A percentile compares a stretch with the other conserved stretches of the same genome.
Conservation (phyloP, 35 echinoderm and acorn worm genomes). For the Hemicentrotus pulcherrimus region DNA sequence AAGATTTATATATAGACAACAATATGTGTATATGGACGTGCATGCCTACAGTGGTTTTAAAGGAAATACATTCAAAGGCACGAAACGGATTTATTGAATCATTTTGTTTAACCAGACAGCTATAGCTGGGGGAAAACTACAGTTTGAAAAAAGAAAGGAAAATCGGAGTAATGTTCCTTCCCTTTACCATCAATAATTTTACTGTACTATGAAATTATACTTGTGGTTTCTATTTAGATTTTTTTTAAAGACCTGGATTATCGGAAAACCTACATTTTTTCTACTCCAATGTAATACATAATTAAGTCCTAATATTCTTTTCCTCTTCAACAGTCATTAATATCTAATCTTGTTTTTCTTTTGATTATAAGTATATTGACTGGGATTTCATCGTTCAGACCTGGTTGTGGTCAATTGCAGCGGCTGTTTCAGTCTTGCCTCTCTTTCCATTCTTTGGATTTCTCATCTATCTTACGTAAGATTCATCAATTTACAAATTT, state of each 20-base stretch:
- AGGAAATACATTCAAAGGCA: too few relatives aligned
- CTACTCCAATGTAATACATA: not conserved
- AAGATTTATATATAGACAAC: too few relatives aligned
- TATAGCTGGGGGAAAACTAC: too few relatives aligned
- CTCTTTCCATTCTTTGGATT: conserved; percentile 24
- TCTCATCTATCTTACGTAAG: conserved; percentile 52
- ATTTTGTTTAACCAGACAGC: too few relatives aligned
- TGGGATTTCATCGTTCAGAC: conserved; percentile 61
- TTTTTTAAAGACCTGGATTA: not conserved
- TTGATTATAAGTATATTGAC: conserved; percentile 22
- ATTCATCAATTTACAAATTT: not conserved
- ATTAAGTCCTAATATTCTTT: not conserved
- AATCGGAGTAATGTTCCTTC: too few relatives aligned
- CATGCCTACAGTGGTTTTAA: too few relatives aligned
- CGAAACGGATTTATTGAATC: too few relatives aligned
- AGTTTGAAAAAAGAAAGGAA: too few relatives aligned
- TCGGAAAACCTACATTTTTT: not conserved
- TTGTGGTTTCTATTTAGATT: too few relatives aligned
- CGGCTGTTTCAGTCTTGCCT: conserved; percentile 47
- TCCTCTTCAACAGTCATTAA: not conserved
- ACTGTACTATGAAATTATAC: too few relatives aligned
- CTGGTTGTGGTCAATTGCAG: conserved; percentile 54
- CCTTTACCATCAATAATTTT: not conserved
- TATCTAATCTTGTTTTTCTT: not conserved
- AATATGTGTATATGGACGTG: too few relatives aligned